Evolutionary conservation across 2,797 vertebrate genomes (phyloP).

Genomic region (Leucoraja ocellata): DNA sequence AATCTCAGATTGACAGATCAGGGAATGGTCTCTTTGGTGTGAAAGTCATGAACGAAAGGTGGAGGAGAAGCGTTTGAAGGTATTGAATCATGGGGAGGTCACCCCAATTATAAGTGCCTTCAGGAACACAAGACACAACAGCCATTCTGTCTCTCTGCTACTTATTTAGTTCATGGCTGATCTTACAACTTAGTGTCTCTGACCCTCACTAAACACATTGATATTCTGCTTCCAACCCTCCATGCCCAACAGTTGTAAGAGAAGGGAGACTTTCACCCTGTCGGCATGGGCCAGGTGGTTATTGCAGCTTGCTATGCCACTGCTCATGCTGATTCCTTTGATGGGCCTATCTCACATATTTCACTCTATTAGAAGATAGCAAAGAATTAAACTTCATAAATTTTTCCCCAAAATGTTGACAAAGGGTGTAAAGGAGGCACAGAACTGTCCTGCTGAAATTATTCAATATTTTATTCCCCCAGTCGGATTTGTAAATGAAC

Average conservation of each 20-base stretch:
- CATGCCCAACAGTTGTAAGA: neutral
- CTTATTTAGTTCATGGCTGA: no score
- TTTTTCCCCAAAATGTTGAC: neutral
- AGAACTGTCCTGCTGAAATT: neutral
- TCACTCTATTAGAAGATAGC: neutral
- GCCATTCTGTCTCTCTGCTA: no score
- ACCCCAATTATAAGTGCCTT: neutral
- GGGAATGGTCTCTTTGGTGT: neutral
- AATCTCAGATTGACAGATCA: neutral
- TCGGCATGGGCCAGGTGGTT: no score
- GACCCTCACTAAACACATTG: no score
- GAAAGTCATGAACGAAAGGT: neutral
- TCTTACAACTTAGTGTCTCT: no score
- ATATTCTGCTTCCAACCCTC: neutral
- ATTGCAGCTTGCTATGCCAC: neutral
- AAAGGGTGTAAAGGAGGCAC: neutral
- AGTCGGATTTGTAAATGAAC: neutral
- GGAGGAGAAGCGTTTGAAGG: neutral
- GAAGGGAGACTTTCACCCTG: neutral
- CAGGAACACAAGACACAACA: no score
- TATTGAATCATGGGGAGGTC: neutral
- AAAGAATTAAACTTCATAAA: neutral
- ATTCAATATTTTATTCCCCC: neutral
- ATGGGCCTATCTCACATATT: neutral
- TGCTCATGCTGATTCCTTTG: neutral